Conservation (phyloP, 2,113 vertebrate genomes). For the Antigone vipio region DNA sequence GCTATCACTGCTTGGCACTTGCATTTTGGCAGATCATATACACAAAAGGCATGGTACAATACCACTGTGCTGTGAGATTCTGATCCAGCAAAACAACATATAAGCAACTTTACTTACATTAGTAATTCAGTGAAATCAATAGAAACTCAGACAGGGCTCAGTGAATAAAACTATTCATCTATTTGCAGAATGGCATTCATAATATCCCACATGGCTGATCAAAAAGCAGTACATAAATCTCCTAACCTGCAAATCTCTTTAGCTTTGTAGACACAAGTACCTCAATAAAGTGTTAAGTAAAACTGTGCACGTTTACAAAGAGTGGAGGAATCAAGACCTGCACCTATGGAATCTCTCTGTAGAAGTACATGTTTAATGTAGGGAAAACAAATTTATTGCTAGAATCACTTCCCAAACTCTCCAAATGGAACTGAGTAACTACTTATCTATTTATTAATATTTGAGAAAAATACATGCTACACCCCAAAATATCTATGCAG, state of each 20-base stretch:
- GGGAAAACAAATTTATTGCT: neutral
- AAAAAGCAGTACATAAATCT: neutral
- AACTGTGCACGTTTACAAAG: neutral
- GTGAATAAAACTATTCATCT: neutral
- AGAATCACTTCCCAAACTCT: neutral
- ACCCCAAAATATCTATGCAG: neutral
- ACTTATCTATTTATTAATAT: neutral
- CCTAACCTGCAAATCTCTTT: neutral
- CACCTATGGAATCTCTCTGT: neutral
- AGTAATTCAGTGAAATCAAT: neutral
- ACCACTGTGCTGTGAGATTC: neutral
- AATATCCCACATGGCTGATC: neutral
- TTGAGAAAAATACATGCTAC: neutral
- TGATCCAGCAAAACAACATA: neutral
- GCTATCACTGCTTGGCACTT: neutral
- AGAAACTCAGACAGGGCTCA: neutral
- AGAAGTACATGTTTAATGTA: neutral
- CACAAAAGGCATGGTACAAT: neutral
- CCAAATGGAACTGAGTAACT: neutral
- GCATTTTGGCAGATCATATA: neutral
- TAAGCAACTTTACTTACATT: neutral
- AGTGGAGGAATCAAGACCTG: neutral
- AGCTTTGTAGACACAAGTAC: neutral
- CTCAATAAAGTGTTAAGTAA: neutral
- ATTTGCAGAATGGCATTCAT: neutral